Evolutionary conservation across 2,113 vertebrate species (phyloP).

Genomic region (Phocoena phocoena): DNA sequence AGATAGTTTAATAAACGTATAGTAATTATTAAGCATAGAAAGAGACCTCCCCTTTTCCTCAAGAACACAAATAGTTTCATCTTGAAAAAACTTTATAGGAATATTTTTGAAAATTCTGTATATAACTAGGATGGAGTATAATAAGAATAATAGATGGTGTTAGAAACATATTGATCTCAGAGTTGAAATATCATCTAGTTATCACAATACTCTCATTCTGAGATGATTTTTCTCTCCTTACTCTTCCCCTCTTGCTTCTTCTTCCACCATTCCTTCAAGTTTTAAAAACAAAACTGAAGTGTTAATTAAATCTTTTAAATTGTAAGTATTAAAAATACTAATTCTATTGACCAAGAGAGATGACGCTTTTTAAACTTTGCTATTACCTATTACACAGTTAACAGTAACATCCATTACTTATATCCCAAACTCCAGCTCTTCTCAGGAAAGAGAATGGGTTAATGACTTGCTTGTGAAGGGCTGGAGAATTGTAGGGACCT

Average conservation of each 20-base stretch:
- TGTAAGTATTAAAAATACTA: not conserved
- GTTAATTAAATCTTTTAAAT: not conserved
- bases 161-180: not conserved
- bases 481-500: not conserved
- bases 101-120: not conserved
- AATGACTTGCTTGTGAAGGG: not conserved
- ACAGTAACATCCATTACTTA: not conserved
- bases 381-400: not conserved
- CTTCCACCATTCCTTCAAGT: not conserved
- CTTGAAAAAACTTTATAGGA: not conserved
- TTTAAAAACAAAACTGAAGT: slow-evolving; percentile 27
- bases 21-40: not conserved
- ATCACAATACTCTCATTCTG: not conserved
- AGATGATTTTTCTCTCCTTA: not conserved
- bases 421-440: not conserved
- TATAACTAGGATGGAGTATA: not conserved
- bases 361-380: not conserved
- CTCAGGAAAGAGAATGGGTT: not conserved
- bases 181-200: not conserved
- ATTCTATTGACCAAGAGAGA: not conserved
- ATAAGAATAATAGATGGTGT: not conserved
- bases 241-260: not conserved
- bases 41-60: not conserved
- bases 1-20: not conserved
- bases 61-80: not conserved